Evolutionary conservation across 2,888 invertebrate species (phyloP).

Genomic region (Apamea epomidion): DNA sequence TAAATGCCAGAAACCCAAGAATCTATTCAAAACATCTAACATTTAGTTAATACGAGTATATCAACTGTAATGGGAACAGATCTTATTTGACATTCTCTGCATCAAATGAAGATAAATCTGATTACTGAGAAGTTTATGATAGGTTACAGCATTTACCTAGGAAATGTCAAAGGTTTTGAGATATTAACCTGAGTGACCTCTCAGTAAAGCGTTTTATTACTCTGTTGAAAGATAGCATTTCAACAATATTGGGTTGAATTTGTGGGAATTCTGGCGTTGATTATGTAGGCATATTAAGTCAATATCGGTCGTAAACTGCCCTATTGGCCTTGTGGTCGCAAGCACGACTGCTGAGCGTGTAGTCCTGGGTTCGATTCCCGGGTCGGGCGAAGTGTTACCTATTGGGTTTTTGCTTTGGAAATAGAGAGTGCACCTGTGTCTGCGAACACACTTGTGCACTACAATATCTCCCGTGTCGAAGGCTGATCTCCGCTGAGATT

Average conservation of each 20-base stretch:
- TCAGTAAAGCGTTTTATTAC: conserved; percentile 23
- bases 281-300: neutral
- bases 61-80: conserved; percentile 34
- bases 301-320: neutral
- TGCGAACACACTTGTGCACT: too few relatives aligned
- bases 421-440: too few relatives aligned
- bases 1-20: conserved; percentile 50
- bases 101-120: conserved; percentile 50
- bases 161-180: conserved; percentile 46
- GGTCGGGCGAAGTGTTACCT: neutral
- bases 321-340: neutral
- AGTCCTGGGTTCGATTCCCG: neutral
- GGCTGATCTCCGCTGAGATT: too few relatives aligned
- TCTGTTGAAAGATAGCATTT: conserved; percentile 24
- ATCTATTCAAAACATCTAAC: conserved; percentile 40
- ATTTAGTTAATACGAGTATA: conserved; percentile 14
- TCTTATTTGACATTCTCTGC: conserved; percentile 54
- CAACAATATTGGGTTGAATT: neutral
- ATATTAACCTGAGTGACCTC: conserved; percentile 30
- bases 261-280: conserved; percentile 5
- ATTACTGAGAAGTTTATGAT: conserved; percentile 49
- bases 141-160: conserved; percentile 37
- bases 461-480: too few relatives aligned
- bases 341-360: neutral
- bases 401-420: too few relatives aligned